Conservation (phyloP, 2,797 vertebrate species). For the Lemur catta region DNA sequence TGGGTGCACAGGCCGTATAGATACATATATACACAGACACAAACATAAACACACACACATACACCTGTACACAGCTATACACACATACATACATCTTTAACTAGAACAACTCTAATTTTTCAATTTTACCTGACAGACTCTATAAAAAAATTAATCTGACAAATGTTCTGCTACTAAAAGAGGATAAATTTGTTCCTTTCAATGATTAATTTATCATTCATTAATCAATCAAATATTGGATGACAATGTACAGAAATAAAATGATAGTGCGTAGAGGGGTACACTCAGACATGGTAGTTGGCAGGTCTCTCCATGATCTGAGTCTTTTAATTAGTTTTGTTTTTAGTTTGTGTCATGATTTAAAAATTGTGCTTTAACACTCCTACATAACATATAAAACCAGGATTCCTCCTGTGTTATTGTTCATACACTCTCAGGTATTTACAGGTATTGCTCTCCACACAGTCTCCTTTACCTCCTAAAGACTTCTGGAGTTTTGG, state of each 20-base stretch:
- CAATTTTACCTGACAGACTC: background rate
- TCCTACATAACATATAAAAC: background rate
- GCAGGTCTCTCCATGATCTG: background rate
- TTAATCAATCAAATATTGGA: background rate
- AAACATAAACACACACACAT: background rate
- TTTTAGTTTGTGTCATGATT: background rate
- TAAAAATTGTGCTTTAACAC: background rate
- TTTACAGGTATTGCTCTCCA: background rate
- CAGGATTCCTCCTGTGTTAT: background rate
- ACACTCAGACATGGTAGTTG: background rate
- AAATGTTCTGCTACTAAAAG: background rate
- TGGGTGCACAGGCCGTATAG: background rate
- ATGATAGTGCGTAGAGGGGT: background rate
- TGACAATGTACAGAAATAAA: background rate
- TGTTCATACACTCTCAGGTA: background rate
- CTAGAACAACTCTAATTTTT: background rate
- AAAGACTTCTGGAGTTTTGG: background rate
- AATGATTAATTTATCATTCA: background rate
- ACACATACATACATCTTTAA: background rate
- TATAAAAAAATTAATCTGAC: background rate
- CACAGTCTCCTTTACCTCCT: background rate
- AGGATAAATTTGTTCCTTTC: background rate
- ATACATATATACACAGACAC: background rate
- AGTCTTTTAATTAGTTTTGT: background rate
- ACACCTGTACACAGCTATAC: background rate